phyloP scores from a whole-genome alignment of 2,888 invertebrate genomes.

The Drosophila melanocephala region DNA sequence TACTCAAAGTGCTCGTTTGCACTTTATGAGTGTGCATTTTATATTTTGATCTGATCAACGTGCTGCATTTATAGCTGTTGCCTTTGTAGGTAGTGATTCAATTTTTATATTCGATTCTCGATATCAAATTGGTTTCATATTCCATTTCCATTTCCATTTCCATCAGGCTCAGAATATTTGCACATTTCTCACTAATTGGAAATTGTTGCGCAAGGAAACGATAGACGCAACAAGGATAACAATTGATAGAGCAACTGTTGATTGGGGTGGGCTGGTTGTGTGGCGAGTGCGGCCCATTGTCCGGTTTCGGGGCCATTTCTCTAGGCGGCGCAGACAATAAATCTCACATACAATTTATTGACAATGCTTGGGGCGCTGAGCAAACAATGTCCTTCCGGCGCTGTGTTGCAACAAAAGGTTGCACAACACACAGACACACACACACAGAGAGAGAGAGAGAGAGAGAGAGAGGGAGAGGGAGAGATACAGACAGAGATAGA shows the following conservation, averaged over 20 bases:
- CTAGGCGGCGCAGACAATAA: conserved; percentile 66
- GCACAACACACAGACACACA: conserved; percentile 2
- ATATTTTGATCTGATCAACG: not conserved
- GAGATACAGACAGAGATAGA: not conserved
- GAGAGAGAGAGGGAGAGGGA: not conserved
- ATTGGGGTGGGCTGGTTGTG: rapidly evolving
- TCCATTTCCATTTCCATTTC: not conserved
- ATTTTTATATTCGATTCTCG: not conserved
- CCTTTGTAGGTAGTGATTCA: not conserved
- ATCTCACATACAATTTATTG: conserved; percentile 80
- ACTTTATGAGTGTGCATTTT: not conserved
- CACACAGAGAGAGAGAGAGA: not conserved
- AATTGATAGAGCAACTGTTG: conserved; percentile 11
- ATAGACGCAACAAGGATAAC: conserved; percentile 14
- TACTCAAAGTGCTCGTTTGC: not conserved
- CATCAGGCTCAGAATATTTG: not conserved
- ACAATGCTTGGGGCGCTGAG: conserved; percentile 75
- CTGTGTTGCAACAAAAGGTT: conserved; percentile 60
- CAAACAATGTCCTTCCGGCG: conserved; percentile 76
- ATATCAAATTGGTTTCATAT: not conserved
- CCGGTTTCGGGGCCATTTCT: conserved; percentile 52
- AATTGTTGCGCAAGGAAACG: conserved; percentile 45
- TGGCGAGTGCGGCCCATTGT: conserved; percentile 36
- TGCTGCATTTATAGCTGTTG: not conserved
- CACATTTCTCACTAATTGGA: conserved; percentile 37